phyloP scores from a whole-genome alignment of 2,888 invertebrate species.

The Brachynemurus nebulosus region DNA sequence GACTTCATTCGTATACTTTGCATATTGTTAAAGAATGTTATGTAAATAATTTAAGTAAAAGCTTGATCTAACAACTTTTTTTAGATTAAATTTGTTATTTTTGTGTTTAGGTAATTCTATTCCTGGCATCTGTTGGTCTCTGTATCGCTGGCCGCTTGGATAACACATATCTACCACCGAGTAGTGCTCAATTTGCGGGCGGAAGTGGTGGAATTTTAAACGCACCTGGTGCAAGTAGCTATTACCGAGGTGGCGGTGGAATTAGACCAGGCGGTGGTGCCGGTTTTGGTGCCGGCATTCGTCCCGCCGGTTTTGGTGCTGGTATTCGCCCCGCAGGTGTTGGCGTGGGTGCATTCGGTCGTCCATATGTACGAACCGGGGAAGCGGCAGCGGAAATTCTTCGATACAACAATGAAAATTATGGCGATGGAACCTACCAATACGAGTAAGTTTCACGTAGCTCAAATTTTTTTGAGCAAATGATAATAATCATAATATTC shows the following conservation, averaged over 20 bases:
- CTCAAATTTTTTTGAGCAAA: too few species aligned
- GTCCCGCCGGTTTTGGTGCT: neutral
- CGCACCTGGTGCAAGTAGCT: neutral
- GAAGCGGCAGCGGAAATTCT: neutral
- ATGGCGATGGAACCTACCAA: slow-evolving; percentile 1
- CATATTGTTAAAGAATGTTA: too few species aligned
- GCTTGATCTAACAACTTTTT: too few species aligned
- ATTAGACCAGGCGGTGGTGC: neutral
- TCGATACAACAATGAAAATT: slow-evolving; percentile 2
- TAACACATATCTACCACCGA: slow-evolving; percentile 1
- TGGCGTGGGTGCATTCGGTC: neutral
- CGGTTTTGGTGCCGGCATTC: neutral
- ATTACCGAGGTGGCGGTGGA: too few species aligned
- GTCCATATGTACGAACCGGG: neutral
- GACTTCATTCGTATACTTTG: too few species aligned
- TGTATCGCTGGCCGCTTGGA: slow-evolving; percentile 2
- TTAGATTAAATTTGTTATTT: too few species aligned
- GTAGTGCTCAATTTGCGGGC: neutral
- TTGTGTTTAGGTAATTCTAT: neutral
- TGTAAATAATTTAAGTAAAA: too few species aligned
- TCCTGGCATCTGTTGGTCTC: neutral
- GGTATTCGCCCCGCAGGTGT: neutral
- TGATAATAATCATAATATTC: too few species aligned
- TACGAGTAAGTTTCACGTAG: slow-evolving; percentile 4
- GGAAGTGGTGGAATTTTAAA: neutral